A percentile compares a stretch with the other conserved stretches of the same genome.
Evolutionary conservation across 2,888 invertebrate species (phyloP).

Genomic region (Ectemnius cavifrons): DNA sequence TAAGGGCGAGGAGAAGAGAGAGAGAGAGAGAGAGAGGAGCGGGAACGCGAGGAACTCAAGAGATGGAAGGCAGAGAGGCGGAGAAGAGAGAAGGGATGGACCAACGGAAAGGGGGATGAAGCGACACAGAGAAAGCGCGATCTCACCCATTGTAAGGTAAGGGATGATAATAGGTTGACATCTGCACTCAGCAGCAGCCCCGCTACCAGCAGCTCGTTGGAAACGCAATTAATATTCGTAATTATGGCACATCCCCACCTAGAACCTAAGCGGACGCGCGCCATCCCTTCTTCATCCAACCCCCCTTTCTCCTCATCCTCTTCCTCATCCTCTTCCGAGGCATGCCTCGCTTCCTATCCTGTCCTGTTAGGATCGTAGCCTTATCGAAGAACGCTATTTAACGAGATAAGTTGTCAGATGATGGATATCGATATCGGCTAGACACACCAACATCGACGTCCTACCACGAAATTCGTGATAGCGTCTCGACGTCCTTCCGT

Average conservation of each 20-base stretch:
- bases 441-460: slow-evolving; percentile 25
- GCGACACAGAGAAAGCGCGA: slow-evolving; percentile 65
- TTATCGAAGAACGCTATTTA: slow-evolving; percentile 62
- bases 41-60: slow-evolving; percentile 24
- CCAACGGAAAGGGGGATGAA: slow-evolving; percentile 47
- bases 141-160: slow-evolving; percentile 69
- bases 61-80: no score
- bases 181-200: slow-evolving; percentile 75
- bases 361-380: slow-evolving; percentile 47
- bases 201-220: slow-evolving; percentile 67
- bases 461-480: neutral
- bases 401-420: slow-evolving; percentile 64
- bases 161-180: slow-evolving; percentile 77
- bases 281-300: slow-evolving; percentile 2
- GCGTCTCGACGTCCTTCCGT: neutral
- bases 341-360: slow-evolving; percentile 38
- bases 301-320: no score
- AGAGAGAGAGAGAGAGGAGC: slow-evolving; percentile 34
- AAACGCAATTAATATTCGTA: slow-evolving; percentile 77
- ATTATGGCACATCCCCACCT: slow-evolving; percentile 69
- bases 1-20: slow-evolving; percentile 60
- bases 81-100: slow-evolving; percentile 39
- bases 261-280: slow-evolving; percentile 16
- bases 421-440: slow-evolving; percentile 48
- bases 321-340: no score